Base-by-base conservation (phyloP, 2,797 vertebrate species). In the Diglossa cyanea region DNA sequence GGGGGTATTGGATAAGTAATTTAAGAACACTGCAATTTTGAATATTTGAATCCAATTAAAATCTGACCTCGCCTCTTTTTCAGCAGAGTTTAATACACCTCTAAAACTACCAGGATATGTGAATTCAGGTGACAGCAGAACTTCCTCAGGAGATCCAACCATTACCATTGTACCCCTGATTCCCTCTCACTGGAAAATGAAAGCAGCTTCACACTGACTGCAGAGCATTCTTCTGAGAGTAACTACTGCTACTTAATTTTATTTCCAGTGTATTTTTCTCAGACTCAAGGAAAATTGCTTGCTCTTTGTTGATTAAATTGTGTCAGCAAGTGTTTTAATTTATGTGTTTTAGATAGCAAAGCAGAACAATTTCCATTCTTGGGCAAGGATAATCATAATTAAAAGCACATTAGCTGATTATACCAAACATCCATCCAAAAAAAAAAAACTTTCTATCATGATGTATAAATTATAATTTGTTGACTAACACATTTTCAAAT, bases 351-450 rank as follows among this genome's bases (percentile, higher is more conserved):
- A 96, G 39, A 42, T 85, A 93, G 48, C 33, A 77, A 83, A 92
- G 79, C 50, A 78, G 83, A 90, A 94, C 39, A 57, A 72, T 72
- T 96, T 93, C 76, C 79, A 80, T 74, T 94, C 85, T 68, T 20
- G 70, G 82, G 37, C 53, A 86, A 79, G 53, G 45, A 86, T 91
- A 96, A 93, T 92, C 66, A 71, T 88, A 95, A 95, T 90, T 96
- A 95, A 92, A 94, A 95, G 75, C 73, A 86, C 73, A 94, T 86
- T 93, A 95, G 61, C 35, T 83, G 72, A 90, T 94, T 81, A 77
- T 45, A 67, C 11, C n/a, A 63, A 85, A 62, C 78, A 91, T 44
- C 17, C 50, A 57, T 72, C 76, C 67, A 51, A 77, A 90, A 87
- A 68, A 68, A 72, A 51, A 39, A n/a, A 1, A 48, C 4, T 47